These are phyloP conservation scores for Euproctis similis DNA, from an alignment of 2,888 invertebrate species.

Conservation along the genomic window DNA sequence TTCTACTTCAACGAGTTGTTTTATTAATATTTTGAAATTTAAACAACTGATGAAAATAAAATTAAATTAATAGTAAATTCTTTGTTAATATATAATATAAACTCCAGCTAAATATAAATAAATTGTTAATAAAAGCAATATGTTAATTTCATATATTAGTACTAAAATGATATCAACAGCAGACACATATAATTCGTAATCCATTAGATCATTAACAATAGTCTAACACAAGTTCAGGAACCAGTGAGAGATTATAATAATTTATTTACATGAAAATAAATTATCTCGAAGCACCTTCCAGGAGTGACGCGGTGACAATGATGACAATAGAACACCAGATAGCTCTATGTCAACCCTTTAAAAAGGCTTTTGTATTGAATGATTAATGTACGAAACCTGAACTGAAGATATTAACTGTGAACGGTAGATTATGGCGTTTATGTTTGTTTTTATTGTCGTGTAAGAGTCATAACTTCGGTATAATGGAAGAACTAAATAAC, in stretches of 20 bases:
- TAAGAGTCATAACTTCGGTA: no score
- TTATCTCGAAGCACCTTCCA: slow-evolving; percentile 21
- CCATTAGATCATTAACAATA: slow-evolving; percentile 1
- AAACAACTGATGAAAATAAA: no score
- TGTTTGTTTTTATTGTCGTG: not conserved
- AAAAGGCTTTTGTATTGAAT: slow-evolving; percentile 28
- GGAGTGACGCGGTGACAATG: slow-evolving; percentile 24
- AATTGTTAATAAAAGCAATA: no score
- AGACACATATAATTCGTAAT: not conserved
- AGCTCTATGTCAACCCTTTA: slow-evolving; percentile 32
- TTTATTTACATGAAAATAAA: slow-evolving; percentile 28
- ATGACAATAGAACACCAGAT: slow-evolving; percentile 26
- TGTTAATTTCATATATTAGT: no score
- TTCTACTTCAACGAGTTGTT: no score
- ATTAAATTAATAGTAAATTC: no score
- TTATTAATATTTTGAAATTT: no score
- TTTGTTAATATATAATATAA: no score
- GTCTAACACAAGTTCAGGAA: slow-evolving; percentile 16
- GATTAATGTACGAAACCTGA: slow-evolving; percentile 28
- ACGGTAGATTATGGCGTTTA: slow-evolving; percentile 16
- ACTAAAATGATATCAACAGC: no score
- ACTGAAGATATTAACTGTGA: slow-evolving; percentile 21
- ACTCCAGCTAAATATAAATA: no score
- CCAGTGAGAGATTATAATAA: slow-evolving; percentile 27
- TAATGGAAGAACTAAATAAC: no score